These are phyloP conservation scores for Prionace glauca DNA, from an alignment of 2,797 vertebrate genomes.

Conservation along the genomic window DNA sequence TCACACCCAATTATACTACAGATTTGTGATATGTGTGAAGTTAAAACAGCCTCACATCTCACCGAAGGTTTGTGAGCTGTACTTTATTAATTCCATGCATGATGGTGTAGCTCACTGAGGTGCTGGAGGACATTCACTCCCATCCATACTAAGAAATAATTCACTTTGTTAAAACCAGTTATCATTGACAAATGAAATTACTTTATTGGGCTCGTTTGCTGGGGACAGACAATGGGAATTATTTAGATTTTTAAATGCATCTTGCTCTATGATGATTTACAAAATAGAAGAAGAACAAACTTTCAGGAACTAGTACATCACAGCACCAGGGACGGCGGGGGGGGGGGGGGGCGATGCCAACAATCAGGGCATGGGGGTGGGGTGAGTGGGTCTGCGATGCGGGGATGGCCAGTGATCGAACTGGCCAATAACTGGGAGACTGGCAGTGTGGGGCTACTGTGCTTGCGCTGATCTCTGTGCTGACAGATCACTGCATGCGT, in stretches of 20 bases:
- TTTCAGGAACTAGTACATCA: not conserved
- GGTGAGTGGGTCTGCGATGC: too few relatives aligned
- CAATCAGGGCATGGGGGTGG: too few relatives aligned
- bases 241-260: not conserved
- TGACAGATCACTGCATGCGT: too few relatives aligned
- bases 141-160: not conserved
- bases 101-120: not conserved
- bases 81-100: not conserved
- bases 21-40: not conserved
- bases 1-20: not conserved
- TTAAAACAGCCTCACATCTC: not conserved
- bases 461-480: too few relatives aligned
- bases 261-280: not conserved
- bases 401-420: too few relatives aligned
- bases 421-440: too few relatives aligned
- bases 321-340: too few relatives aligned
- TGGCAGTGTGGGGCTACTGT: too few relatives aligned
- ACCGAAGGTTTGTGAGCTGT: not conserved
- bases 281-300: not conserved
- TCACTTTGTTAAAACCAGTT: not conserved
- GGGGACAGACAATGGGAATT: not conserved
- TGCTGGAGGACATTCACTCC: not conserved
- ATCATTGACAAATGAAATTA: not conserved
- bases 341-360: too few relatives aligned
- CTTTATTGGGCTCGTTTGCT: not conserved